Conservation (phyloP, 35 echinoderm and acorn worm genomes). For the Ptychodera flava region DNA sequence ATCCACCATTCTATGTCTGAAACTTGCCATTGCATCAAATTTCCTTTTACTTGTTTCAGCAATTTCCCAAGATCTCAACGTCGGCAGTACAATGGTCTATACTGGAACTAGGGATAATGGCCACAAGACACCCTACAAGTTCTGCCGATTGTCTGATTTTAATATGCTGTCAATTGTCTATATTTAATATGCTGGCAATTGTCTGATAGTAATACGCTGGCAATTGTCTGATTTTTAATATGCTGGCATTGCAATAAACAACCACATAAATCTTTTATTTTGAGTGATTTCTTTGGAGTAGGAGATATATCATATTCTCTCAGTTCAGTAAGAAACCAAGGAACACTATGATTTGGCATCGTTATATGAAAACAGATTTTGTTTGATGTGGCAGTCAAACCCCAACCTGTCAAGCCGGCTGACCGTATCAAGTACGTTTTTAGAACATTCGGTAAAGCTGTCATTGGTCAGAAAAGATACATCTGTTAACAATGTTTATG, state of each 20-base stretch:
- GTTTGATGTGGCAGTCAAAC: conserved; percentile 35
- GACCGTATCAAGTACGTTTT: neutral
- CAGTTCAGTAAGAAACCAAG: conserved; percentile 48
- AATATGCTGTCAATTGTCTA: no score
- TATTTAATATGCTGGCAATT: no score
- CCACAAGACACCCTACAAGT: conserved; percentile 29
- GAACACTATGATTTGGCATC: neutral
- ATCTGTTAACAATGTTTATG: conserved; percentile 10
- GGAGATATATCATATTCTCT: conserved; percentile 33
- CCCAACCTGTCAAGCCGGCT: conserved; percentile 21
- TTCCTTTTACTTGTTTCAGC: conserved; percentile 31
- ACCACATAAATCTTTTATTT: conserved; percentile 10
- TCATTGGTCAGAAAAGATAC: conserved; percentile 32
- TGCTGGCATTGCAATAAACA: neutral
- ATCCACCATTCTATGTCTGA: conserved; percentile 54
- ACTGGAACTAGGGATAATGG: conserved; percentile 19
- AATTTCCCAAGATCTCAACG: conserved; percentile 46
- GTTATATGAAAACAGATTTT: conserved; percentile 32
- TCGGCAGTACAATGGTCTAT: conserved; percentile 60
- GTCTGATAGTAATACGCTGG: no score
- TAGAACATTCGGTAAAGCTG: no score
- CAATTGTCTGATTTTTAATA: no score
- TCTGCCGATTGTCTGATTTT: conserved; percentile 9
- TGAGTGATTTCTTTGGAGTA: conserved; percentile 14
- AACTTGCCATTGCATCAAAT: conserved; percentile 27